A percentile compares a stretch with the other conserved stretches of the same genome.
phyloP scores from a whole-genome alignment of 2,888 invertebrate genomes.

The Gymnocheta viridis region DNA sequence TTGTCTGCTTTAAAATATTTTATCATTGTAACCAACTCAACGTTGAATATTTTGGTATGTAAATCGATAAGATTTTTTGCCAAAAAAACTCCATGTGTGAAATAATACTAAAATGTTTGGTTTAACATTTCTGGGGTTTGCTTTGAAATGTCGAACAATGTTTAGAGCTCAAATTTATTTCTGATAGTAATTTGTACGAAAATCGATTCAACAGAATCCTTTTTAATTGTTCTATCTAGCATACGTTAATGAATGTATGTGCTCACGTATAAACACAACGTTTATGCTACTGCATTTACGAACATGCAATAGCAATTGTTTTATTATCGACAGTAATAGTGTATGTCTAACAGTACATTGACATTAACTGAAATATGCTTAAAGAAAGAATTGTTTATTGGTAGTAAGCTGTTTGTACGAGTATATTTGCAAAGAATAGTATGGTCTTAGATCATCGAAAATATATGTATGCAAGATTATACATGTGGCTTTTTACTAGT shows the following conservation, averaged over 20 bases:
- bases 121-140: constrained; percentile 39
- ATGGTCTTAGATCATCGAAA: background rate
- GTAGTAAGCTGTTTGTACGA: too few relatives aligned
- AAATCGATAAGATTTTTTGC: constrained; percentile 26
- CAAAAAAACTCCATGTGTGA: constrained; percentile 49
- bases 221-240: background rate
- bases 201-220: constrained; percentile 42
- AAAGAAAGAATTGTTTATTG: background rate
- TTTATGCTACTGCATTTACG: constrained; percentile 17
- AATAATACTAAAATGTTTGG: constrained; percentile 45
- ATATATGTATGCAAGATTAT: background rate
- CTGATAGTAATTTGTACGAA: constrained; percentile 43
- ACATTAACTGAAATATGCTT: background rate
- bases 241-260: background rate
- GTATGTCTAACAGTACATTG: background rate
- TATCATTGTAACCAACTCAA: too few relatives aligned
- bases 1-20: too few relatives aligned
- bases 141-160: constrained; percentile 18
- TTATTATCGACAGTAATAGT: constrained; percentile 59
- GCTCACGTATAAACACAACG: background rate
- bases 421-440: background rate
- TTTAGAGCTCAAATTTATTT: constrained; percentile 36
- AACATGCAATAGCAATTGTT: constrained; percentile 63
- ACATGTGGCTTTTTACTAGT: background rate
- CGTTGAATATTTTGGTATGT: background rate